phyloP scores from a whole-genome alignment of 2,113 vertebrate species.

The Centropus bengalensis region DNA sequence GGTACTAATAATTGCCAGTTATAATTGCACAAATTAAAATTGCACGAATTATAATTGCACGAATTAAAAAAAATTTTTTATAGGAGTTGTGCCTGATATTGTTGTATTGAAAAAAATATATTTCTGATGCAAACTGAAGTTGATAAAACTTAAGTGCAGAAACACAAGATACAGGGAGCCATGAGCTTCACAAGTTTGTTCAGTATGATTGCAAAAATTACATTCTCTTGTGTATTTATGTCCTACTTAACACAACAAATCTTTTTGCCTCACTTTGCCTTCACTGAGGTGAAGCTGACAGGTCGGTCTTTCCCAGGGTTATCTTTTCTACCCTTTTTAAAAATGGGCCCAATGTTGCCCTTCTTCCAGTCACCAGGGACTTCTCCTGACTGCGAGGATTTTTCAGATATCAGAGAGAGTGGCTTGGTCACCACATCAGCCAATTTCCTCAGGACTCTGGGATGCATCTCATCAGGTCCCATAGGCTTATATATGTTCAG shows the following conservation, averaged over 20 bases:
- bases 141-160: not conserved
- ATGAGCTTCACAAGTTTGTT: not conserved
- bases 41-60: not conserved
- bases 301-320: too few relatives aligned
- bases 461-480: too few relatives aligned
- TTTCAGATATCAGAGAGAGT: too few relatives aligned
- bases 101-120: not conserved
- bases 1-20: not conserved
- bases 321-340: too few relatives aligned
- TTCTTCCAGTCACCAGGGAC: too few relatives aligned
- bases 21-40: not conserved
- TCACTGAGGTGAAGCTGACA: too few relatives aligned
- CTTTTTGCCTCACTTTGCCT: not conserved
- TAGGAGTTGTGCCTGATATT: not conserved
- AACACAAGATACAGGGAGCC: not conserved
- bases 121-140: not conserved
- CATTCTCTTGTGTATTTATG: not conserved
- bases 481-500: too few relatives aligned
- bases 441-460: too few relatives aligned
- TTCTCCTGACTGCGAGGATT: too few relatives aligned
- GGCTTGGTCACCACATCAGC: too few relatives aligned
- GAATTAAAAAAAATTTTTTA: not conserved
- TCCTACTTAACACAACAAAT: not conserved
- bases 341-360: too few relatives aligned
- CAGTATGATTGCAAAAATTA: not conserved